Base-by-base conservation (phyloP, 2,113 vertebrate genomes). In the Anser cygnoides region DNA sequence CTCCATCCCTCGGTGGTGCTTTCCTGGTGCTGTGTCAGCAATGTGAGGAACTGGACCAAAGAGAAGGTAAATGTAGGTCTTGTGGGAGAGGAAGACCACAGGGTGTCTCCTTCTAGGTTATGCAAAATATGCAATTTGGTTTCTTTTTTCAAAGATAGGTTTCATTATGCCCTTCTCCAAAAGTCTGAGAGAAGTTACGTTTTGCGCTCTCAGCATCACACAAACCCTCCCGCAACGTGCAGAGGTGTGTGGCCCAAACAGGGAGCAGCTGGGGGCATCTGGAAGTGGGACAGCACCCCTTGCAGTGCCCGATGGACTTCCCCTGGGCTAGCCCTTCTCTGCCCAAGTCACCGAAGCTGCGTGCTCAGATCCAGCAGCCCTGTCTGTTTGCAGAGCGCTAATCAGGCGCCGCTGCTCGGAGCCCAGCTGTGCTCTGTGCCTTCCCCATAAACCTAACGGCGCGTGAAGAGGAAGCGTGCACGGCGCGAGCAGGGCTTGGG, bases 101-200 rank as follows among this genome's bases (percentile, higher is more conserved):
- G 44, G 29, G 79, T 0, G 1, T 12, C 90, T 86, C 46, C 55
- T 16, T 59, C 72, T 74, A 55, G 84, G 46, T 63, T 79, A 89
- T 91, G 87, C 77, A 84, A 62, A 92, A 59, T 19, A 81, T 77
- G 75, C 89, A 94, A 68, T 92, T 59, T 19, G n/a, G 21, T 87
- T 93, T 71, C 72, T 65, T 77, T 90, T 81, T 76, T 73, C 66
- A 63, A 92, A 92, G 44, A 31, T 6, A 9, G 1, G 0, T 68
- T 91, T 81, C 9, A 7, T 81, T 10, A 14, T 49, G 73, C 54
- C 84, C 79, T 81, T 92, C 72, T 78, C 78, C 23, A 22, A 33
- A 65, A 50, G 76, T 68, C 63, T 50, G 58, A 85, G 58, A 17
- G 5, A 19, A 65, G 78, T 7, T 49, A 11, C 10, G 20, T 49